These are phyloP conservation scores for Tetrapedia diversipes DNA, from an alignment of 2,888 invertebrate species.

Conservation along the genomic window DNA sequence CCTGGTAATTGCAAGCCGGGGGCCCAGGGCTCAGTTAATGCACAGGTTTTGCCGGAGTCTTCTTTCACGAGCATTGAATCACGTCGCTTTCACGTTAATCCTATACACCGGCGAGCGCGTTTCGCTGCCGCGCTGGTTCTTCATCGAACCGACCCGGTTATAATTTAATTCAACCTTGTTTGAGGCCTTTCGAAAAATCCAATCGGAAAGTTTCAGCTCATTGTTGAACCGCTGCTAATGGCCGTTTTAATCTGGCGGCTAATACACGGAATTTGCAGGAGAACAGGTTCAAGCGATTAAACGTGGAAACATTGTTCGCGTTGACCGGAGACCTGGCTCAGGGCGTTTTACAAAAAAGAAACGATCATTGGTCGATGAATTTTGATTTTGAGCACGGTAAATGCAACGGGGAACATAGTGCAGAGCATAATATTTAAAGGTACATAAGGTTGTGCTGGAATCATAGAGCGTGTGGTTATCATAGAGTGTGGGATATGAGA, in stretches of 20 bases:
- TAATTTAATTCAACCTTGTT: constrained; percentile 11
- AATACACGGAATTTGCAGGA: too few relatives aligned
- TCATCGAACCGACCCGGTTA: background rate
- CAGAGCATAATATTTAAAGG: too few relatives aligned
- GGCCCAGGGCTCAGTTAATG: constrained; percentile 8
- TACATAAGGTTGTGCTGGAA: too few relatives aligned
- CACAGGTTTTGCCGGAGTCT: constrained; percentile 15
- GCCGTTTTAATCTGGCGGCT: too few relatives aligned
- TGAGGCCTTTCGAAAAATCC: constrained; percentile 8
- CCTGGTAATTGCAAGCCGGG: constrained; percentile 58
- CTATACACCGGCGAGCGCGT: background rate
- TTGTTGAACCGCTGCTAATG: background rate
- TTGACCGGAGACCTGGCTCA: constrained; percentile 6
- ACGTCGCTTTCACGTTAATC: constrained; percentile 8
- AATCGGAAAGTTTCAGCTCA: background rate
- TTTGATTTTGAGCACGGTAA: too few relatives aligned
- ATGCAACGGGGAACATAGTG: too few relatives aligned
- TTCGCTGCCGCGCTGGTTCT: background rate
- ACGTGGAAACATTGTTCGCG: background rate
- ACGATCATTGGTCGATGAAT: too few relatives aligned
- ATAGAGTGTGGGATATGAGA: too few relatives aligned
- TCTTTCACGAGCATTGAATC: constrained; percentile 12
- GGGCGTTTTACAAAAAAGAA: too few relatives aligned
- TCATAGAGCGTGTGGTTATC: too few relatives aligned
- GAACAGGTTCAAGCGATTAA: too few relatives aligned